These are phyloP conservation scores for Hyla sarda DNA, from an alignment of 2,113 vertebrate species.

Conservation along the genomic window DNA sequence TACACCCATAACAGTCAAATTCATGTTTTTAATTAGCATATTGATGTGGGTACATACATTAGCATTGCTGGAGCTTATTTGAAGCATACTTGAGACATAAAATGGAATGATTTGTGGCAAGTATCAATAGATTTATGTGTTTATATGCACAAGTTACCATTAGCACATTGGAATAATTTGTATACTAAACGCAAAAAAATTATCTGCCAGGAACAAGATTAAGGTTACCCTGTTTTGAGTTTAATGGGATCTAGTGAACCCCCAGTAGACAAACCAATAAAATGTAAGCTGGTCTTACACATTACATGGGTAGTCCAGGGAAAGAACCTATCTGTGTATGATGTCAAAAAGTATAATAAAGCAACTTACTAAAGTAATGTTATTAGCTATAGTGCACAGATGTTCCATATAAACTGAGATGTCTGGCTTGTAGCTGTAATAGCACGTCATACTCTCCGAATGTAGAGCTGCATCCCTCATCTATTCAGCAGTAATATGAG, in stretches of 20 bases:
- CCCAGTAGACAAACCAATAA: too few species aligned
- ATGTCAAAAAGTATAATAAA: too few species aligned
- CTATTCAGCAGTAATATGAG: too few species aligned
- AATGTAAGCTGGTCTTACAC: too few species aligned
- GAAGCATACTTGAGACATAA: slow-evolving; percentile 12
- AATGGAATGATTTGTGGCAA: neutral
- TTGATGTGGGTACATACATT: slow-evolving; percentile 31
- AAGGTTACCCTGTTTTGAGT: neutral
- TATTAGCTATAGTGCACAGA: too few species aligned
- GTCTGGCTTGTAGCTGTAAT: too few species aligned
- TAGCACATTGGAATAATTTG: neutral
- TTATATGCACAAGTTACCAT: neutral
- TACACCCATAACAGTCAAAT: slow-evolving; percentile 23
- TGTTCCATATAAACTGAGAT: too few species aligned
- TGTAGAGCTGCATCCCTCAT: too few species aligned
- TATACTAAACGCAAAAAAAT: neutral
- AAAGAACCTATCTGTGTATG: too few species aligned
- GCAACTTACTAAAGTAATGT: too few species aligned
- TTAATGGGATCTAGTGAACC: neutral
- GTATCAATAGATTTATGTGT: slow-evolving; percentile 1
- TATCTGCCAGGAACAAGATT: neutral
- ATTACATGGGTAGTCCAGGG: too few species aligned
- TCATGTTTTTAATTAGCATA: slow-evolving; percentile 47
- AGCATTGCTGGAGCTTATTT: slow-evolving; percentile 18
- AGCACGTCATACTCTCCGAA: too few species aligned